Percentiles rank a stretch among this genome's conserved stretches.
phyloP scores from a whole-genome alignment of 2,797 vertebrate genomes.

The Labroides dimidiatus region DNA sequence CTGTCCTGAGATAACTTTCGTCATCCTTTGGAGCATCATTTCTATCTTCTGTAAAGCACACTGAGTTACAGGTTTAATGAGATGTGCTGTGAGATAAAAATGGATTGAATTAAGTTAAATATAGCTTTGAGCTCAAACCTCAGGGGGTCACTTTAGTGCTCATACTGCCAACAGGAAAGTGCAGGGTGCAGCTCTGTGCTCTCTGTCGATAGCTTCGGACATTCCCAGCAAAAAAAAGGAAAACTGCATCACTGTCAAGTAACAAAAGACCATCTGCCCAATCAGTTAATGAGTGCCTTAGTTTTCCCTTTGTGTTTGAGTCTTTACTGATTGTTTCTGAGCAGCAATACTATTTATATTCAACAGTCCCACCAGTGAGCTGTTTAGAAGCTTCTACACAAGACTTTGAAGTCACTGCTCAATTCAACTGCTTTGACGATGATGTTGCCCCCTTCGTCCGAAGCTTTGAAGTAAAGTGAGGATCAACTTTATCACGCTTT shows the following conservation, averaged over 20 bases:
- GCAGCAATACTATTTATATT: constrained; percentile 17
- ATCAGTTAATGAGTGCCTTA: background rate
- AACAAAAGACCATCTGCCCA: constrained; percentile 29
- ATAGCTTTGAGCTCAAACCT: background rate
- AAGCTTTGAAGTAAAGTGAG: constrained; percentile 50
- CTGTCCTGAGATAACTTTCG: background rate
- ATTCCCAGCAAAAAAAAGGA: background rate
- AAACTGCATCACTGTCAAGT: background rate
- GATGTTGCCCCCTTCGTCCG: constrained; percentile 39
- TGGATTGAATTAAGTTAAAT: background rate
- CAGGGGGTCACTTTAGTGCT: background rate
- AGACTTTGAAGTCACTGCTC: constrained; percentile 39
- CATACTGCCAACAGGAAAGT: background rate
- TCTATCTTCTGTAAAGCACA: background rate
- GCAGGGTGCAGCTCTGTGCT: constrained; percentile 3
- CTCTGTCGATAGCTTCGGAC: background rate
- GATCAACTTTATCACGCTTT: constrained; percentile 45
- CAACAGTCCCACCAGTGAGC: constrained; percentile 8
- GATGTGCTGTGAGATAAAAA: background rate
- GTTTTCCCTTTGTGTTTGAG: constrained; percentile 15
- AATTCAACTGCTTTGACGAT: constrained; percentile 47
- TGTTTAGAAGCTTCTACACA: constrained; percentile 16
- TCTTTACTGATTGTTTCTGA: constrained; percentile 26
- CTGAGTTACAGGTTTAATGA: background rate
- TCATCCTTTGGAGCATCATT: background rate